Conservation (phyloP, 1,140 invertebrate species). For the Diploscapter pachys region DNA sequence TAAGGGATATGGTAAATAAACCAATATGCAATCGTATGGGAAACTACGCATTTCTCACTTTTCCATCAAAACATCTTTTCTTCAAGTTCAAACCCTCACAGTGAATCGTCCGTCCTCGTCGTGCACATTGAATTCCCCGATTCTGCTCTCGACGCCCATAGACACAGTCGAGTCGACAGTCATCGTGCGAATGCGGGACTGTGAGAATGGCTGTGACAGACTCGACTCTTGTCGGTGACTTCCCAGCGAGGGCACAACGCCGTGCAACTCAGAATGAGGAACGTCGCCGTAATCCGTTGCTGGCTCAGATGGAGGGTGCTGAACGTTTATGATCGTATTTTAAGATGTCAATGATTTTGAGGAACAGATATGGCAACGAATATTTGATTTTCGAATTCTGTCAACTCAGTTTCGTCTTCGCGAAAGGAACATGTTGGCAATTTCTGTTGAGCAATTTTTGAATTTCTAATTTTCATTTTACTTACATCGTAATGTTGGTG, state of each 20-base stretch:
- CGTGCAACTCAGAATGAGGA: too few species aligned
- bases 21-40: too few species aligned
- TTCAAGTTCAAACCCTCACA: background rate
- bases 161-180: constrained; percentile 25
- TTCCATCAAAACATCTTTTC: too few species aligned
- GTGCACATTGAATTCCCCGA: constrained; percentile 31
- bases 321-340: background rate
- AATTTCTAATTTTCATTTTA: background rate
- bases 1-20: too few species aligned
- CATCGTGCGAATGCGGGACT: constrained; percentile 13
- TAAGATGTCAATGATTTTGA: too few species aligned
- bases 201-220: too few species aligned
- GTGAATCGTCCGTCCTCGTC: constrained; percentile 24
- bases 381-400: too few species aligned
- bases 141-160: constrained; percentile 26
- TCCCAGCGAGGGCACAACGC: too few species aligned
- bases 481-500: constrained; percentile 4
- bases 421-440: background rate
- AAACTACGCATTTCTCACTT: too few species aligned
- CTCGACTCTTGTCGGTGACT: too few species aligned
- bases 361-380: too few species aligned
- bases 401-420: too few species aligned
- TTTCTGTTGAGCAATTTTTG: background rate
- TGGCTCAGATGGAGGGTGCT: constrained; percentile 13
- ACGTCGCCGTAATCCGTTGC: constrained; percentile 19